Evolutionary conservation across 2,888 invertebrate genomes (phyloP).

Genomic region (Oxyscelio sp.): DNA sequence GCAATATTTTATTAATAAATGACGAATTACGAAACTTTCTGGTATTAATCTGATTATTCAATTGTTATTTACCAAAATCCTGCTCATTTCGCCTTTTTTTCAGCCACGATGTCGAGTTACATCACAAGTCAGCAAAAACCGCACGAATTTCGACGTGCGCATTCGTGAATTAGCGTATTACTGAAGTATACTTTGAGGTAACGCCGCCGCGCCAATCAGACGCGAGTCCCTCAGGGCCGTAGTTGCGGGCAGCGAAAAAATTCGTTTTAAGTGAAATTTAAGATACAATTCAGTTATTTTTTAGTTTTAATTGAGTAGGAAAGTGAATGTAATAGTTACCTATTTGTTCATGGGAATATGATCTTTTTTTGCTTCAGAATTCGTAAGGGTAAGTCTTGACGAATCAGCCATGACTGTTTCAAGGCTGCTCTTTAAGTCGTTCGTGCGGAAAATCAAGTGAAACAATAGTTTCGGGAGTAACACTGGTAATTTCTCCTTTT

Average conservation of each 20-base stretch:
- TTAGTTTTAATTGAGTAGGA: no score
- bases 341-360: slow-evolving; percentile 19
- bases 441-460: slow-evolving; percentile 72
- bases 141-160: neutral
- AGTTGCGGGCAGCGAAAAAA: no score
- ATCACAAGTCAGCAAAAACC: no score
- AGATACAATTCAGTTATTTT: slow-evolving; percentile 5
- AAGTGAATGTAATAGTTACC: slow-evolving; percentile 15
- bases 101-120: neutral
- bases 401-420: slow-evolving; percentile 71
- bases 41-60: neutral
- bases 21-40: slow-evolving; percentile 9
- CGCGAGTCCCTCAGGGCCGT: neutral
- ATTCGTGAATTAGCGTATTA: slow-evolving; percentile 11
- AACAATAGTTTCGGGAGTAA: slow-evolving; percentile 38
- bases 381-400: slow-evolving; percentile 63
- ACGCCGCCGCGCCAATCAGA: neutral
- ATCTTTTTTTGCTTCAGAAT: slow-evolving; percentile 61
- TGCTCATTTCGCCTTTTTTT: slow-evolving; percentile 9
- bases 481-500: slow-evolving; percentile 3
- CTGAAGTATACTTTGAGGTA: neutral
- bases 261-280: no score
- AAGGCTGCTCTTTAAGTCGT: slow-evolving; percentile 57
- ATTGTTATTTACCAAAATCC: slow-evolving; percentile 35
- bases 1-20: slow-evolving; percentile 50